Evolutionary conservation across 2,888 invertebrate genomes (phyloP).

Genomic region (Craniophora ligustri): DNA sequence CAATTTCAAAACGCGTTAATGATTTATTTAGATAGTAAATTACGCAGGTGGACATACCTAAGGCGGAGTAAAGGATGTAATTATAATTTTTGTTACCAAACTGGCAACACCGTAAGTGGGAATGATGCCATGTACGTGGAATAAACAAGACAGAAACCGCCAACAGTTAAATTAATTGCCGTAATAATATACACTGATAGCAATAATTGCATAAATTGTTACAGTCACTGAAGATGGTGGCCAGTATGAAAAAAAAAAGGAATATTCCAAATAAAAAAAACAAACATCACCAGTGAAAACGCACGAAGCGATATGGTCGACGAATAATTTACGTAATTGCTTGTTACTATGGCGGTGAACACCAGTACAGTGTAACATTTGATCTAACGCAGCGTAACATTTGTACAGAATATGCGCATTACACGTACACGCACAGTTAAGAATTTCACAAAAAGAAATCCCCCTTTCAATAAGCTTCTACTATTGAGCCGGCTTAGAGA

Average conservation of each 20-base stretch:
- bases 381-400: constrained; percentile 54
- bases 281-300: constrained; percentile 53
- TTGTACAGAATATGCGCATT: constrained; percentile 50
- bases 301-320: constrained; percentile 54
- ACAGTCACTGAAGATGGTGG: constrained; percentile 58
- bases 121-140: constrained; percentile 26
- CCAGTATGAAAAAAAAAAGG: constrained; percentile 33
- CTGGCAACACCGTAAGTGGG: constrained; percentile 7
- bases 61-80: constrained; percentile 28
- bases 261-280: constrained; percentile 44
- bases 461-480: constrained; percentile 45
- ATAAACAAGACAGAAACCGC: constrained; percentile 40
- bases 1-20: constrained; percentile 29
- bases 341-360: constrained; percentile 62
- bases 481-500: constrained; percentile 56
- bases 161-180: constrained; percentile 44
- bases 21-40: constrained; percentile 43
- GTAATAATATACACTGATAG: constrained; percentile 49
- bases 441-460: constrained; percentile 38
- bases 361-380: constrained; percentile 48
- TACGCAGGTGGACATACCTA: constrained; percentile 34
- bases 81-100: constrained; percentile 47
- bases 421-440: constrained; percentile 26
- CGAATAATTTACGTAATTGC: constrained; percentile 61
- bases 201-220: constrained; percentile 56